A percentile compares a stretch with the other conserved stretches of the same genome.
Conservation (phyloP, 2,113 vertebrate species). For the Amazona vittata region DNA sequence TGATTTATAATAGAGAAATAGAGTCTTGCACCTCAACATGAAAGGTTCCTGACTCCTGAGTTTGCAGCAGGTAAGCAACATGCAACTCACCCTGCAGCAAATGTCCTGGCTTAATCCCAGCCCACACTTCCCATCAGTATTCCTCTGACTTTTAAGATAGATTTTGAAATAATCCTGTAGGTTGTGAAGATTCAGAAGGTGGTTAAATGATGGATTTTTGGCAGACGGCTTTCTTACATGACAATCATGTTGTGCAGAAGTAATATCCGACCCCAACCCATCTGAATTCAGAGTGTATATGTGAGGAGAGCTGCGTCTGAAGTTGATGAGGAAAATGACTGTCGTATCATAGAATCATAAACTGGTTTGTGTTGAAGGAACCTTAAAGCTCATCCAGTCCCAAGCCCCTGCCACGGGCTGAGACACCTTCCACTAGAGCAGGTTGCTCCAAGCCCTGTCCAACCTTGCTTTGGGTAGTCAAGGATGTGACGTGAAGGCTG, state of each 20-base stretch:
- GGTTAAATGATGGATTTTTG: not conserved
- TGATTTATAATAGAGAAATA: not conserved
- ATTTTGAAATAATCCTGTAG: not conserved
- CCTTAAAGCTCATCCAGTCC: not conserved
- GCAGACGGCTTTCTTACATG: not conserved
- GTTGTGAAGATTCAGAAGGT: not conserved
- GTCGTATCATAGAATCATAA: not conserved
- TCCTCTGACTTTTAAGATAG: not conserved
- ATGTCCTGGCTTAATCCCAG: not conserved
- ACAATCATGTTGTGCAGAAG: not conserved
- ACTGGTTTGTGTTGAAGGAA: not conserved
- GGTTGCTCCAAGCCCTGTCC: not conserved
- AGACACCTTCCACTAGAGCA: not conserved
- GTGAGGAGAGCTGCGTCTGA: not conserved
- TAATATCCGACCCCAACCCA: not conserved
- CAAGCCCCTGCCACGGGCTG: not conserved
- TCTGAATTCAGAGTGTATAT: not conserved
- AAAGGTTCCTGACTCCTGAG: not conserved
- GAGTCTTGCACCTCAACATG: not conserved
- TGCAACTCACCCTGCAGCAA: not conserved
- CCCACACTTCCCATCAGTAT: not conserved
- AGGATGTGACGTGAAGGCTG: not conserved
- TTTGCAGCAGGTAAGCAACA: not conserved
- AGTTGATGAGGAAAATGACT: not conserved
- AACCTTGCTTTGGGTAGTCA: not conserved